phyloP scores from a whole-genome alignment of 2,888 invertebrate genomes.

The Thymelicus acteon region DNA sequence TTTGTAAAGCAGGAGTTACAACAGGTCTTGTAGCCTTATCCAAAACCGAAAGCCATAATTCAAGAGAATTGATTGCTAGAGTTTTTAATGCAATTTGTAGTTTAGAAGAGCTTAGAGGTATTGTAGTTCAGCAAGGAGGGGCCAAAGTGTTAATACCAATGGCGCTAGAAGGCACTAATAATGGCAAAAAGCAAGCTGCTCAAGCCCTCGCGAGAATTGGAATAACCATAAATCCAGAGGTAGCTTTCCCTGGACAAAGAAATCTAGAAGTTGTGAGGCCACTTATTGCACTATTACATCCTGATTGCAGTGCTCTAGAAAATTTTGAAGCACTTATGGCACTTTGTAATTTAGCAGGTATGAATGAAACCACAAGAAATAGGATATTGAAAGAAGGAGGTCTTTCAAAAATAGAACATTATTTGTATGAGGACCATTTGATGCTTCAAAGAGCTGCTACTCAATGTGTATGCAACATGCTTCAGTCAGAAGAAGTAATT shows the following conservation, averaged over 20 bases:
- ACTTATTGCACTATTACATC: slow-evolving; percentile 91
- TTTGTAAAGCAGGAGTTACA: slow-evolving; percentile 95
- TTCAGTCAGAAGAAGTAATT: slow-evolving; percentile 91
- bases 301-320: slow-evolving; percentile 94
- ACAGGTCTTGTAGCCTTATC: slow-evolving; percentile 94
- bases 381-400: slow-evolving; percentile 97
- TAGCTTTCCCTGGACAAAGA: slow-evolving; percentile 98
- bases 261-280: slow-evolving; percentile 95
- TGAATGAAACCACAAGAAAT: slow-evolving; percentile 91
- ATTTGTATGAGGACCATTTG: slow-evolving; percentile 97
- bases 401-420: slow-evolving; percentile 94
- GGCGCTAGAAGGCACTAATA: slow-evolving; percentile 93
- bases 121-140: slow-evolving; percentile 98
- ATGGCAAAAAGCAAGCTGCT: slow-evolving; percentile 93
- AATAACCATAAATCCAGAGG: slow-evolving; percentile 97
- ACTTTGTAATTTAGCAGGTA: slow-evolving; percentile 96
- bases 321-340: slow-evolving; percentile 99
- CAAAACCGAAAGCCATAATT: slow-evolving; percentile 97
- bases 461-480: slow-evolving; percentile 96
- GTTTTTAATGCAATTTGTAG: slow-evolving; percentile 96
- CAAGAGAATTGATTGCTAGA: slow-evolving; percentile 94
- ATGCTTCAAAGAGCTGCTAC: slow-evolving; percentile 94
- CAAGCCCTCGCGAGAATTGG: slow-evolving; percentile 98
- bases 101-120: slow-evolving; percentile 92
- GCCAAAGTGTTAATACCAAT: slow-evolving; percentile 94